phyloP scores from a whole-genome alignment of 2,888 invertebrate genomes.

The Himalopsyche anomala region DNA sequence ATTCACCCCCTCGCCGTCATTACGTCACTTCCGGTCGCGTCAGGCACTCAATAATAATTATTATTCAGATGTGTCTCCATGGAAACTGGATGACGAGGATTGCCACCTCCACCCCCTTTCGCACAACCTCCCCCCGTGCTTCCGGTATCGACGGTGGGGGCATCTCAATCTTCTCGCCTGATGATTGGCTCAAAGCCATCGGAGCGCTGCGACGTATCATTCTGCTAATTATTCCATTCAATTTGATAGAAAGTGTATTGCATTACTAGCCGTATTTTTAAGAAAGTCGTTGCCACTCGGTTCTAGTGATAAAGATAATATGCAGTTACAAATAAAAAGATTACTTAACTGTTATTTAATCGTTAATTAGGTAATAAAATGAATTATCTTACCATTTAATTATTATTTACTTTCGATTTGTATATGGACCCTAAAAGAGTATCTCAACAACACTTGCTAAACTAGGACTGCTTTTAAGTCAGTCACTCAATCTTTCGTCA shows the following conservation, averaged over 20 bases:
- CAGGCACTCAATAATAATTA: slow-evolving; percentile 64
- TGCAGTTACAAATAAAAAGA: too few species aligned
- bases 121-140: neutral
- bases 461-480: too few species aligned
- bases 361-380: too few species aligned
- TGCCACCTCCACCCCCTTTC: slow-evolving; percentile 46
- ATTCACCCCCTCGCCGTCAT: slow-evolving; percentile 48
- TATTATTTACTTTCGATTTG: too few species aligned
- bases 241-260: neutral
- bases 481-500: neutral
- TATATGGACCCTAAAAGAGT: too few species aligned
- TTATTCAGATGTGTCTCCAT: slow-evolving; percentile 65
- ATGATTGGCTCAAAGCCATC: slow-evolving; percentile 60
- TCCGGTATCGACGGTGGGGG: slow-evolving; percentile 57
- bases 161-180: slow-evolving; percentile 58
- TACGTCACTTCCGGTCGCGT: slow-evolving; percentile 63
- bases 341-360: too few species aligned
- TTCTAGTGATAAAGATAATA: too few species aligned
- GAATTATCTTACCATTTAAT: too few species aligned
- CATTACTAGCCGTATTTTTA: too few species aligned
- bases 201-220: slow-evolving; percentile 52
- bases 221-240: neutral
- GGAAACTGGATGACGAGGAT: slow-evolving; percentile 58
- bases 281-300: too few species aligned
- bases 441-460: too few species aligned